Evolutionary conservation across 1,140 invertebrate genomes (phyloP), one percentile per base, ranked within the genome.

Genomic region (Vollenhovia emeryi): DNA sequence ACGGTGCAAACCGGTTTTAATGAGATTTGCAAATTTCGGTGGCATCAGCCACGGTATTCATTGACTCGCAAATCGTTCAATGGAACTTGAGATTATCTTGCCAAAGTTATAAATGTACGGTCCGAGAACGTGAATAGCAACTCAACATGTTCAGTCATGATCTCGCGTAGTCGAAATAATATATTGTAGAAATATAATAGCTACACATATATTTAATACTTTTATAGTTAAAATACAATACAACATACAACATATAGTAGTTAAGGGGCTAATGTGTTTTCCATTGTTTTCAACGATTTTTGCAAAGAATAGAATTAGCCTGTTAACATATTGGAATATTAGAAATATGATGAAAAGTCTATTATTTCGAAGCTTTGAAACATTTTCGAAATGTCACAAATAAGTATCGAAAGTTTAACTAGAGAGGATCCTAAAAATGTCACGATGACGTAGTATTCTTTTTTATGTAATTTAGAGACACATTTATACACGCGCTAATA

Each of bases 21-120:
- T 62, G 43, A 62, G 43, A 76, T 52, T 84, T 62, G 71, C 80
- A 76, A 84, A 62, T 84, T 55, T 84, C 40, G 52, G 80, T 45
- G 80, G 71, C 66, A 80, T 55, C 24, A 69, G 11, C 11, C 55
- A 76, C 21, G 57, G 50, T 3, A 84, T 82, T 82, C 78, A 82
- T 82, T 82, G 80, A 86, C 59, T 71, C 78, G 80, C 80, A 84
- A 86, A 83, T 75, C 43, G 30, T 62, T 84, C 80, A 64, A 84
- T 74, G 57, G 18, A 43, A 52, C 30, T 27, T 24, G 24, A 73
- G 21, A 82, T 82, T 57, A 82, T 59, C 50, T n/a, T 8, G 24
- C 2, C 18, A 13, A 69, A 80, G 43, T 80, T 43, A 80, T 33
- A 78, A 78, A 21, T 40, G 13, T 60, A 24, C 18, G 9, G 9